Evolutionary conservation across 2,113 vertebrate genomes (phyloP).

Genomic region (Nipponia nippon): DNA sequence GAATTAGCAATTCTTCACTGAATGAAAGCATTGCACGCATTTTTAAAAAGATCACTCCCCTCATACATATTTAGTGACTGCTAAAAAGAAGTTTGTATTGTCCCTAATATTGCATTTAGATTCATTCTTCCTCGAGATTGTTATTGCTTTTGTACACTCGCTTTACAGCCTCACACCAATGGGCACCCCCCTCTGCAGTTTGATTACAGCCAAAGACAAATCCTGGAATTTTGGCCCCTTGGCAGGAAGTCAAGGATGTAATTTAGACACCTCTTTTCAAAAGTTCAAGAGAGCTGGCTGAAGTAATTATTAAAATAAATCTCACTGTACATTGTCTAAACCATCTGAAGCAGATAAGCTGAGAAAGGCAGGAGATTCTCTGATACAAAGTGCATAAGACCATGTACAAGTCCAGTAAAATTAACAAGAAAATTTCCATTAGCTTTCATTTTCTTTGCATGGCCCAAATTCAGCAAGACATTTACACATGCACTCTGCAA

Average conservation of each 20-base stretch:
- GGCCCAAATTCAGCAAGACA: neutral
- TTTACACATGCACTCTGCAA: neutral
- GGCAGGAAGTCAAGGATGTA: neutral
- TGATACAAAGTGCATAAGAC: rapidly evolving
- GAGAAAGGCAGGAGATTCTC: neutral
- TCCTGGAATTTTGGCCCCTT: neutral
- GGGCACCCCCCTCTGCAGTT: rapidly evolving
- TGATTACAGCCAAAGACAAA: neutral
- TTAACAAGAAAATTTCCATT: neutral
- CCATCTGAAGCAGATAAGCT: neutral
- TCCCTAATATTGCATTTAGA: neutral
- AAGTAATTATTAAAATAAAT: neutral
- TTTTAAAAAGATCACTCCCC: neutral
- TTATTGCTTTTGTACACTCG: neutral
- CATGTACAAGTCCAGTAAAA: neutral
- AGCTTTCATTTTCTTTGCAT: neutral
- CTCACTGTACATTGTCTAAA: neutral
- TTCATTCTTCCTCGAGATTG: neutral
- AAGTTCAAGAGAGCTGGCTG: neutral
- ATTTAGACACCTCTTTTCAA: neutral
- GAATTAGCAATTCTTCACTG: neutral
- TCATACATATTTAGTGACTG: neutral
- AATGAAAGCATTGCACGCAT: neutral
- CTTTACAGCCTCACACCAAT: rapidly evolving
- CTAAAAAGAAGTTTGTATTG: neutral